These are phyloP conservation scores for Polypedilum vanderplanki DNA, from an alignment of 1,140 invertebrate genomes.

Conservation along the genomic window DNA sequence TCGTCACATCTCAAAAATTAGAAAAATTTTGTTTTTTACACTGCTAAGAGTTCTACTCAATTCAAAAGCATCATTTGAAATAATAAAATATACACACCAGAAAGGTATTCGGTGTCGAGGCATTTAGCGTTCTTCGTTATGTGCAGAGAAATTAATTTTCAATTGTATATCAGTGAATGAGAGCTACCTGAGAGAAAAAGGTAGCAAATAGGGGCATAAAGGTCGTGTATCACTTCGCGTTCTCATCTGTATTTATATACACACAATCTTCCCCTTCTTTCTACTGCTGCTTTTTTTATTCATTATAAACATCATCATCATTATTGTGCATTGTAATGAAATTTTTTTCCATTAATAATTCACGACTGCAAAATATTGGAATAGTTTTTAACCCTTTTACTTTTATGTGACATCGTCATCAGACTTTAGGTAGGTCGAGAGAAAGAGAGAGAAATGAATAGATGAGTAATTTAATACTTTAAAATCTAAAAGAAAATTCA, in stretches of 20 bases:
- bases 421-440: not conserved
- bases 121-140: not conserved
- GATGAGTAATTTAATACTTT: slow-evolving; percentile 7
- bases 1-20: not conserved
- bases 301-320: slow-evolving; percentile 20
- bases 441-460: not conserved
- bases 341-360: slow-evolving; percentile 29
- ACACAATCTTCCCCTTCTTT: not conserved
- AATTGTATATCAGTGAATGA: slow-evolving; percentile 4
- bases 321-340: slow-evolving; percentile 23
- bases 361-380: not conserved
- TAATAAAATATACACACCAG: not conserved
- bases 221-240: slow-evolving; percentile 24
- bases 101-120: not conserved
- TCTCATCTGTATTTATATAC: slow-evolving; percentile 9
- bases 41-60: slow-evolving; percentile 6
- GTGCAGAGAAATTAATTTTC: slow-evolving; percentile 26
- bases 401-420: not conserved
- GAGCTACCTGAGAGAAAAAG: slow-evolving; percentile 11
- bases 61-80: not conserved
- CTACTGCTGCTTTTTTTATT: not conserved
- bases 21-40: not conserved
- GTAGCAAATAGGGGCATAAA: slow-evolving; percentile 19
- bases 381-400: slow-evolving; percentile 2
- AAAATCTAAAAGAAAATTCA: no score